Conservation (phyloP, 1,140 invertebrate genomes). For the Lordiphosa clarofinis region DNA sequence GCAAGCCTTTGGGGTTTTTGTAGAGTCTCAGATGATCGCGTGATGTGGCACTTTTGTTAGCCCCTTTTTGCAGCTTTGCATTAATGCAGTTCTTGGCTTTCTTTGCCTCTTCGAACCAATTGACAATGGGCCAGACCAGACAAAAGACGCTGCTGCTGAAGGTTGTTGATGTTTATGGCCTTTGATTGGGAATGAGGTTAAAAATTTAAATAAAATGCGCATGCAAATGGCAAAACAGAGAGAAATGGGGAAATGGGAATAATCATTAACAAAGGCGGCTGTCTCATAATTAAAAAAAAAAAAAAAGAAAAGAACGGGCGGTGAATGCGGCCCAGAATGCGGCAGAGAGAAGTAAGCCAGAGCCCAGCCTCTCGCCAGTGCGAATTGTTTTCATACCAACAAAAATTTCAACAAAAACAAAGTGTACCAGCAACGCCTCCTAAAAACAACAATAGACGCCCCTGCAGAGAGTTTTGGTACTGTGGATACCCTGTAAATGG, state of each 20-base stretch:
- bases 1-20: no score
- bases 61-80: no score
- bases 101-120: no score
- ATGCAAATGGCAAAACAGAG: slow-evolving; percentile 49
- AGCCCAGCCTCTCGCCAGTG: slow-evolving; percentile 35
- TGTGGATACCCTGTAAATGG: neutral
- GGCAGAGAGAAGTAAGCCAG: slow-evolving; percentile 14
- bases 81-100: no score
- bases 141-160: neutral
- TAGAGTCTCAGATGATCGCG: no score
- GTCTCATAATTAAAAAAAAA: slow-evolving; percentile 75
- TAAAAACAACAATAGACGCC: slow-evolving; percentile 35
- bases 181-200: slow-evolving; percentile 63
- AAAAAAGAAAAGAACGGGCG: slow-evolving; percentile 47
- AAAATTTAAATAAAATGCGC: slow-evolving; percentile 74
- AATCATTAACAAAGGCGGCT: slow-evolving; percentile 33
- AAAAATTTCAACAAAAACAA: slow-evolving; percentile 7
- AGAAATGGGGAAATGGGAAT: slow-evolving; percentile 18
- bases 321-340: slow-evolving; percentile 66
- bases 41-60: no score
- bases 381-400: slow-evolving; percentile 52
- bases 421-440: slow-evolving; percentile 62
- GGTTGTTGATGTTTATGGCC: slow-evolving; percentile 29
- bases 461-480: slow-evolving; percentile 4
- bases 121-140: neutral